These are phyloP conservation scores for Eulithis testata DNA, from an alignment of 2,888 invertebrate genomes.

Conservation along the genomic window DNA sequence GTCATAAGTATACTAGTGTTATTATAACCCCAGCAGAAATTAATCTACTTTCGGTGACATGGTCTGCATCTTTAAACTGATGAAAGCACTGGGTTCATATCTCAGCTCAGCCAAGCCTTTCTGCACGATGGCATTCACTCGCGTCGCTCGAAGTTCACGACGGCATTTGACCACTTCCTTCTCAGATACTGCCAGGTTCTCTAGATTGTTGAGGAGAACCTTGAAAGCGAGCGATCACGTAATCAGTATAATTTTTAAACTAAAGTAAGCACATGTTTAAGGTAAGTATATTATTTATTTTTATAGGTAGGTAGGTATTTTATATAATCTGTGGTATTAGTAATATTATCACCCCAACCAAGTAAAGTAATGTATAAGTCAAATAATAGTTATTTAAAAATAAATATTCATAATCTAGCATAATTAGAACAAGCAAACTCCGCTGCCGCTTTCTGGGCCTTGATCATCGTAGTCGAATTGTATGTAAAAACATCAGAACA, in stretches of 20 bases:
- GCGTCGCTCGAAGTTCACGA: conserved; percentile 65
- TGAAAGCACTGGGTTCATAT: conserved; percentile 60
- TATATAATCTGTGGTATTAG: too few species aligned
- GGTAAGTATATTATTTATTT: too few species aligned
- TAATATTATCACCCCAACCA: background rate
- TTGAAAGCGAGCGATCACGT: conserved; percentile 35
- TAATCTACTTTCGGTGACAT: conserved; percentile 5
- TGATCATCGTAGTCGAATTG: conserved; percentile 73
- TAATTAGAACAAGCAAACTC: conserved; percentile 52
- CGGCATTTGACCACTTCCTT: conserved; percentile 63
- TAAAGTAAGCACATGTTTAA: too few species aligned
- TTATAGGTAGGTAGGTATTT: too few species aligned
- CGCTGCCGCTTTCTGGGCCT: conserved; percentile 61
- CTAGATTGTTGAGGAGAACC: conserved; percentile 74
- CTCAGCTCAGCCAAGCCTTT: conserved; percentile 70
- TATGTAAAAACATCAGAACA: conserved; percentile 70
- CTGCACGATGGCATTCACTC: conserved; percentile 70
- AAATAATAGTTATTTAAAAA: background rate
- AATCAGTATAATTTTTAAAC: too few species aligned
- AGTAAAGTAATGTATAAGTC: conserved; percentile 4
- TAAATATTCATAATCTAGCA: conserved; percentile 31
- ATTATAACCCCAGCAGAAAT: background rate
- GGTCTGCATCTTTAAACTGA: conserved; percentile 45
- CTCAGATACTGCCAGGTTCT: conserved; percentile 72
- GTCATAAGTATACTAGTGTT: too few species aligned